Evolutionary conservation across 2,888 invertebrate genomes (phyloP).

Genomic region (Scrobipalpa atriplicella): DNA sequence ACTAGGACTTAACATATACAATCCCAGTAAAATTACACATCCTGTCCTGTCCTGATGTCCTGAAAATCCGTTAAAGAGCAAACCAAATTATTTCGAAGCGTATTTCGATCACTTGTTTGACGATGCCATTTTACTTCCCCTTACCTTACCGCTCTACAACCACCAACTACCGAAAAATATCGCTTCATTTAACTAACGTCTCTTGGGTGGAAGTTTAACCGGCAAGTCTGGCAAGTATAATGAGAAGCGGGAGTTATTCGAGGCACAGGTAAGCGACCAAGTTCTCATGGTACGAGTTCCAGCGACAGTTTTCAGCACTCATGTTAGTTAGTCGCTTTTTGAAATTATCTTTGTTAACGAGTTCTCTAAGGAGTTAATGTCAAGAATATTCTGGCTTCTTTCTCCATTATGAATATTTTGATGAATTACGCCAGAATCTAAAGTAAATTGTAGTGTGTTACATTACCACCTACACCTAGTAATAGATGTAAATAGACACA

Average conservation of each 20-base stretch:
- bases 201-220: constrained; percentile 23
- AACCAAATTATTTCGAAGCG: too few relatives aligned
- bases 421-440: too few relatives aligned
- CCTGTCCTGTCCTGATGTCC: too few relatives aligned
- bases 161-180: neutral
- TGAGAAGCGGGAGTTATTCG: constrained; percentile 25
- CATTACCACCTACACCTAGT: too few relatives aligned
- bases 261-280: constrained; percentile 13
- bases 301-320: constrained; percentile 17
- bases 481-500: too few relatives aligned
- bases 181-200: constrained; percentile 9
- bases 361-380: neutral
- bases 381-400: neutral
- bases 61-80: too few relatives aligned
- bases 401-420: neutral
- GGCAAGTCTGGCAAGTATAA: constrained; percentile 22
- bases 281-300: neutral
- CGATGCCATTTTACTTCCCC: too few relatives aligned
- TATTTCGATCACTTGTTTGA: too few relatives aligned
- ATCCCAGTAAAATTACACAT: too few relatives aligned
- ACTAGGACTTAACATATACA: too few relatives aligned
- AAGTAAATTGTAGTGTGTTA: too few relatives aligned
- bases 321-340: constrained; percentile 10
- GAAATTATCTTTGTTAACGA: constrained; percentile 2
- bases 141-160: too few relatives aligned